Percentiles rank a stretch among this genome's conserved stretches.
phyloP scores from a whole-genome alignment of 2,888 invertebrate species.

The Orgyia antiqua region DNA sequence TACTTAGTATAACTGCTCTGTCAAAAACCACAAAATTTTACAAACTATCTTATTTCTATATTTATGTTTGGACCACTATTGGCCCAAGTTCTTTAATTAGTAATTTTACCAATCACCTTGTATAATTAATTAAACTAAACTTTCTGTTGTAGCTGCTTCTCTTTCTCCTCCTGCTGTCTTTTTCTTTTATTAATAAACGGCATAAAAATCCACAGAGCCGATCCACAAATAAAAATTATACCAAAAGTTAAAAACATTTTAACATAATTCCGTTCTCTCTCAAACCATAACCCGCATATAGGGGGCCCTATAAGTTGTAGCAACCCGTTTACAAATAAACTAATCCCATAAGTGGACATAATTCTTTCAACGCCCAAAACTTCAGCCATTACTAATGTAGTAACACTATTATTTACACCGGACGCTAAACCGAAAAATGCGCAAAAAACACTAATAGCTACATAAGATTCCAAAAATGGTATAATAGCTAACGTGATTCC shows the following conservation, averaged over 20 bases:
- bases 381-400: constrained; percentile 92
- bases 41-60: no score
- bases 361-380: constrained; percentile 89
- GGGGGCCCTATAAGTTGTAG: constrained; percentile 89
- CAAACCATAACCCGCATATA: constrained; percentile 85
- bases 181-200: constrained; percentile 80
- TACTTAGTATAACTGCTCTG: no score
- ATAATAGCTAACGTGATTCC: constrained; percentile 85
- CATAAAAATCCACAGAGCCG: constrained; percentile 86
- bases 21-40: no score
- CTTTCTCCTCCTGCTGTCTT: constrained; percentile 31
- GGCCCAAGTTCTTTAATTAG: no score
- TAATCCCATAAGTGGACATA: constrained; percentile 91
- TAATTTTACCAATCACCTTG: no score
- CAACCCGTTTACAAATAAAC: constrained; percentile 90
- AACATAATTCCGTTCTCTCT: constrained; percentile 80
- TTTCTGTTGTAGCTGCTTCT: constrained; percentile 11
- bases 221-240: constrained; percentile 83
- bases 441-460: constrained; percentile 82
- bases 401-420: constrained; percentile 90
- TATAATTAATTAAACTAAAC: constrained; percentile 17
- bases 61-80: no score
- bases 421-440: constrained; percentile 88
- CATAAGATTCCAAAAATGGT: constrained; percentile 82
- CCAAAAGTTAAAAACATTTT: constrained; percentile 87